Conservation (phyloP, 2,888 invertebrate genomes). For the Drosophila gaucha region DNA sequence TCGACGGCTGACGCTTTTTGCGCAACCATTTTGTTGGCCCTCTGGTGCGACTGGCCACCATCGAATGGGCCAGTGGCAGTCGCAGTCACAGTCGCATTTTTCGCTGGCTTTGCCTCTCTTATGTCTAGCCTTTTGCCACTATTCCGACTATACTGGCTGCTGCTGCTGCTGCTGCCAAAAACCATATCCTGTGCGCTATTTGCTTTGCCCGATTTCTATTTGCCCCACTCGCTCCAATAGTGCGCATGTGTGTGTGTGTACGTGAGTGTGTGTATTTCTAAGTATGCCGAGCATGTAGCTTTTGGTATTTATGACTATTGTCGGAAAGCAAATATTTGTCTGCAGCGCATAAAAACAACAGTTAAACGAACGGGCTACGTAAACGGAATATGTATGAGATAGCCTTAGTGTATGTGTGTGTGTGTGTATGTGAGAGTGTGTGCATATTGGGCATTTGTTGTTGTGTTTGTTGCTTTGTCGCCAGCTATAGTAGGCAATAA, state of each 20-base stretch:
- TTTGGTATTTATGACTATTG: slow-evolving; percentile 85
- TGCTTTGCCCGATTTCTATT: slow-evolving; percentile 82
- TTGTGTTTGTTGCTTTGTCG: slow-evolving; percentile 57
- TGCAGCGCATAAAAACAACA: slow-evolving; percentile 84
- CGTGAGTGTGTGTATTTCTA: slow-evolving; percentile 70
- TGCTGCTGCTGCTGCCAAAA: slow-evolving; percentile 62
- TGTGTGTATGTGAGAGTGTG: slow-evolving; percentile 11
- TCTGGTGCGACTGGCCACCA: slow-evolving; percentile 32
- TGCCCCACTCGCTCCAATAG: slow-evolving; percentile 56
- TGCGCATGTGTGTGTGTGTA: slow-evolving; percentile 13
- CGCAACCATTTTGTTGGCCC: slow-evolving; percentile 76
- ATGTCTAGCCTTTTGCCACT: slow-evolving; percentile 67
- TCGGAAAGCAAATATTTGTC: slow-evolving; percentile 85
- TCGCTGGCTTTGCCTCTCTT: slow-evolving; percentile 62
- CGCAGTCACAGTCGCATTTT: slow-evolving; percentile 59
- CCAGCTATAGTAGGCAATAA: slow-evolving; percentile 60
- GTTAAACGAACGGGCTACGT: slow-evolving; percentile 82
- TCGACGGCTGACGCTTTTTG: slow-evolving; percentile 74
- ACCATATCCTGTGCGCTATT: slow-evolving; percentile 78
- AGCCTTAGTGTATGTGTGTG: slow-evolving; percentile 27
- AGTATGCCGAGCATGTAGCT: slow-evolving; percentile 84
- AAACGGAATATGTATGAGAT: slow-evolving; percentile 81
- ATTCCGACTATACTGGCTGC: slow-evolving; percentile 42
- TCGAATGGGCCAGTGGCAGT: slow-evolving; percentile 41
- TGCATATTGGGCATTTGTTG: slow-evolving; percentile 42